A percentile compares a stretch with the other conserved stretches of the same genome.
These are phyloP conservation scores for Steinernema carpocapsae DNA, from an alignment of 2,888 invertebrate species.

Conservation along the genomic window DNA sequence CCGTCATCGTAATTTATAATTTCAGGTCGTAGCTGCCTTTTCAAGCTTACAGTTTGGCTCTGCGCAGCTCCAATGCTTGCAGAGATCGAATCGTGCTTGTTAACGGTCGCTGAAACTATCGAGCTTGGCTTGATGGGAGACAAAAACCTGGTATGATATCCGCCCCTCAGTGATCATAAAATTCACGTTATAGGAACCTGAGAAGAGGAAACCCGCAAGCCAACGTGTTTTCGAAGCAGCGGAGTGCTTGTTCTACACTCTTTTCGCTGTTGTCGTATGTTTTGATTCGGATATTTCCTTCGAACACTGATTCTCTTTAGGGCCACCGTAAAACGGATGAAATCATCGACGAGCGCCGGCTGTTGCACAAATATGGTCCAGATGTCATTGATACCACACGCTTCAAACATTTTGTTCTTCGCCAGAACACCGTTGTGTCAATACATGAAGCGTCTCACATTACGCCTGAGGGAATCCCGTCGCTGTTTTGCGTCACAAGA, in stretches of 20 bases:
- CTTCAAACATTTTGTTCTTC: conserved; percentile 63
- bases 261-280: conserved; percentile 58
- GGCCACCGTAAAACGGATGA: conserved; percentile 38
- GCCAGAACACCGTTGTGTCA: conserved; percentile 60
- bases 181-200: conserved; percentile 38
- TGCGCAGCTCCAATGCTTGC: conserved; percentile 86
- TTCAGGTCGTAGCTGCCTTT: conserved; percentile 75
- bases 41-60: conserved; percentile 80
- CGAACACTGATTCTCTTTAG: neutral
- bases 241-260: conserved; percentile 82
- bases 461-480: conserved; percentile 36
- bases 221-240: conserved; percentile 97
- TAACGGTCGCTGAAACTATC: conserved; percentile 91
- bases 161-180: neutral
- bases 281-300: conserved; percentile 10
- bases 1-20: neutral
- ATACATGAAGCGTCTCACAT: conserved; percentile 57
- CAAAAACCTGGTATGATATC: conserved; percentile 75
- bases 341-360: conserved; percentile 55
- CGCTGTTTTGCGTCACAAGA: conserved; percentile 43
- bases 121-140: conserved; percentile 96
- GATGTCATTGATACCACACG: conserved; percentile 52
- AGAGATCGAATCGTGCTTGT: conserved; percentile 87
- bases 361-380: conserved; percentile 58
- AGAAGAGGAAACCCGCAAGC: conserved; percentile 82